Conservation (phyloP, 2,888 invertebrate species). For the Drosophila putrida region DNA sequence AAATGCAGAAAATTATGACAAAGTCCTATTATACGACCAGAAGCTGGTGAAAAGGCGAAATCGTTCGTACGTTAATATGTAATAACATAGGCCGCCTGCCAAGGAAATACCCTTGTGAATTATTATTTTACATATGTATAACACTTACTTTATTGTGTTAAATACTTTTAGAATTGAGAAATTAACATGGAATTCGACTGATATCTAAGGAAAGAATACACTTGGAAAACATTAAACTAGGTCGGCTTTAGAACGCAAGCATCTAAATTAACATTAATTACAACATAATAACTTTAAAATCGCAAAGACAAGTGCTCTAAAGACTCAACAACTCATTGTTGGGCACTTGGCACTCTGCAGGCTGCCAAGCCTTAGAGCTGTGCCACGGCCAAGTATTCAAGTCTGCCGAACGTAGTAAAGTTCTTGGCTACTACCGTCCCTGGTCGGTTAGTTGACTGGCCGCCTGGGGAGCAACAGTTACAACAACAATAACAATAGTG, state of each 20-base stretch:
- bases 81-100: too few species aligned
- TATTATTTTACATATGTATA: too few species aligned
- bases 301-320: conserved; percentile 67
- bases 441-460: conserved; percentile 33
- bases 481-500: conserved; percentile 27
- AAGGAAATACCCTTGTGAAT: too few species aligned
- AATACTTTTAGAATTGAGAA: not conserved
- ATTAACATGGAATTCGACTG: not conserved
- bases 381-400: conserved; percentile 30
- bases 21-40: conserved; percentile 3
- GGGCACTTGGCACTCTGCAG: conserved; percentile 63
- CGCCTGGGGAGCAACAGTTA: conserved; percentile 54
- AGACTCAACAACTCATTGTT: conserved; percentile 72
- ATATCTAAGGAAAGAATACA: not conserved
- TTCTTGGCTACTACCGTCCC: conserved; percentile 43
- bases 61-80: not conserved
- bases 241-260: conserved; percentile 20
- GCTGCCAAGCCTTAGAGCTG: conserved; percentile 18
- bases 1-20: conserved; percentile 58
- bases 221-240: not conserved
- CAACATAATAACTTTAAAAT: conserved; percentile 77
- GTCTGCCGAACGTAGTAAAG: conserved; percentile 49
- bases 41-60: not conserved
- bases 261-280: conserved; percentile 78
- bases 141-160: too few species aligned